These are phyloP conservation scores for Syngnathus rostellatus DNA, from an alignment of 2,797 vertebrate genomes.

Conservation along the genomic window DNA sequence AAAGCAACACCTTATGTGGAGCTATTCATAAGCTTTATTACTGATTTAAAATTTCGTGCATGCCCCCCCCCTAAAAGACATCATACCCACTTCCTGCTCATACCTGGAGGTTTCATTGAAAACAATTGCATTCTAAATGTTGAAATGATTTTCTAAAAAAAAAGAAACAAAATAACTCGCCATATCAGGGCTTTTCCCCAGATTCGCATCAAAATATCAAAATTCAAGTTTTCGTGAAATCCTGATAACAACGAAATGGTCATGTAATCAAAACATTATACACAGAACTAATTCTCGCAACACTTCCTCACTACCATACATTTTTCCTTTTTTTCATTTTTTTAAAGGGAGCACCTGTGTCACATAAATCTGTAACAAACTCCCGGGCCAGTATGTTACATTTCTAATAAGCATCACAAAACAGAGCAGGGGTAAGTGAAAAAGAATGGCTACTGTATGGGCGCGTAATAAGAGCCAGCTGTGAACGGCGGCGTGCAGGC, in stretches of 20 bases:
- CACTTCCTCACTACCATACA: conserved; percentile 8
- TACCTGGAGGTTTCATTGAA: background rate
- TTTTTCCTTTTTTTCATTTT: conserved; percentile 14
- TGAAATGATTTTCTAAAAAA: background rate
- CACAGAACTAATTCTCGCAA: conserved; percentile 12
- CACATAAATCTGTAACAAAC: conserved; percentile 84
- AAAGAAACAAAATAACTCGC: background rate
- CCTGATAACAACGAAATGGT: background rate
- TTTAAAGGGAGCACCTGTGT: conserved; percentile 74
- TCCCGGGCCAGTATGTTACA: conserved; percentile 76
- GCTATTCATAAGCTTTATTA: background rate
- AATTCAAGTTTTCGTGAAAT: background rate
- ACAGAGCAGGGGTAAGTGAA: conserved; percentile 74
- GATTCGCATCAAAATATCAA: background rate
- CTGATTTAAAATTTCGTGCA: background rate
- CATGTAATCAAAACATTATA: background rate
- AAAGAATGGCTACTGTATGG: conserved; percentile 87
- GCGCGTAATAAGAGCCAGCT: conserved; percentile 90
- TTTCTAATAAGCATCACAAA: conserved; percentile 87
- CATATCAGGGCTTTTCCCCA: no score
- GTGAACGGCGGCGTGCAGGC: conserved; percentile 68
- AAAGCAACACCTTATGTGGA: background rate
- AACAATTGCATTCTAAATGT: background rate
- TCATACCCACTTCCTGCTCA: no score
- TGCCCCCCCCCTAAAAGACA: no score